Base-by-base conservation (phyloP, 2,797 vertebrate genomes). In the Valencia hispanica region DNA sequence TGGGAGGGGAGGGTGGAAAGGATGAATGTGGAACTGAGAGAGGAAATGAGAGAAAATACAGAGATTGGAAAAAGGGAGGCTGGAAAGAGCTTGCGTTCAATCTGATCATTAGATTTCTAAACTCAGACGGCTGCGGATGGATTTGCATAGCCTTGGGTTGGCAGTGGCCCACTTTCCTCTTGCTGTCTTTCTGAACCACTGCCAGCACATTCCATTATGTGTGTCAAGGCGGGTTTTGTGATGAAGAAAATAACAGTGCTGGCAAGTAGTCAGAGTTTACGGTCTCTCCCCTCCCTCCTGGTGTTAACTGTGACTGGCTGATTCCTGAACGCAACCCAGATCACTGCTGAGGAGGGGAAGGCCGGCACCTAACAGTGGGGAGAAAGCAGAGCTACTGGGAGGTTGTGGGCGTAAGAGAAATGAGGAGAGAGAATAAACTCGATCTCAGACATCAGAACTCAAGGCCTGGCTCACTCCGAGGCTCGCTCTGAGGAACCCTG, bases 111-210 rank as follows among this genome's bases (percentile, higher is more conserved):
- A 91, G 89, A 93, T 92, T 94, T 92, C 89, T 88, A 86, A 92
- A 92, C 85, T 92, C 88, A 86, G 87, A 81, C 48, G 86, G 84
- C 83, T 90, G 89, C 73, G 79, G 88, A 84, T 87, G 89, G 91
- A 94, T 95, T 94, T 94, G 93, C 93, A 93, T 93, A 91, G 94
- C 93, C 93, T 88, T 50, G 79, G 93, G 93, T 94, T 94, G 93
- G 93, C 91, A 89, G 87, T 93, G 93, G 88, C 92, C 93, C 92
- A 94, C 91, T 93, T 92, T 91, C 84, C 88, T 84, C 75, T 89
- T 66, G 61, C 88, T 75, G 91, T 90, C 91, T 90, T 84, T 88
- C 86, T 93, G 88, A 92, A 85, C 86, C 82, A 73, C 86, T 88
- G 93, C 92, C 94, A 94, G 90, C 88, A 88, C 90, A 91, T 94